Evolutionary conservation across 2,797 vertebrate species (phyloP), one percentile per base, ranked within the genome.

Genomic region (Sebastes elongatus): DNA sequence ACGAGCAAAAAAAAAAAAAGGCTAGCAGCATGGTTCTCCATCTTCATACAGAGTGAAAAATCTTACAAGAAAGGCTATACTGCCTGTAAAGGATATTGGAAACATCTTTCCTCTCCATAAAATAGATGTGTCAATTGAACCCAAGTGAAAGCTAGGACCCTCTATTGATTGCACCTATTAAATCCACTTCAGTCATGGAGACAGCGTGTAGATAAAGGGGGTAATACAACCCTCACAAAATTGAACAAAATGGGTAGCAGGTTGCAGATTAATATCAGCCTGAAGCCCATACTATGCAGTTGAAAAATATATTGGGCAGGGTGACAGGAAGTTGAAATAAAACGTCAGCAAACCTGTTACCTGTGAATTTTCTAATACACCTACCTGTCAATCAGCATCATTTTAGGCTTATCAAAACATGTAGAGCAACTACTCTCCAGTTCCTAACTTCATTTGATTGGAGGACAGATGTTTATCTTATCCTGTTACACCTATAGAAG

Each of bases 101-200:
- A 84, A 78, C 49, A 59, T 81, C 57, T 85, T 74, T 65, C 11
- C 65, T 67, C 63, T 71, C 61, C 61, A 65, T 82, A 68, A 86
- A 89, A 84, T 55, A 68, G 18, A 88, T 76, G 22, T 68, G 78
- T 80, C 78, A 86, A 78, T 18, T 86, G 78, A 87, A 91, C 74
- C 61, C 70, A 78, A 72, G 35, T 84, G 76, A 78, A 86, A 79
- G 78, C 72, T 75, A 71, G 80, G 65, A 80, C 52, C 57, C n/a
- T 81, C 56, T 81, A 78, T 85, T 85, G 87, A 92, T 81, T 75
- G 69, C 2, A 64, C 13, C 69, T 59, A 73, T 83, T 84, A 80
- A 86, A 86, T 85, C 60, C 71, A 75, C 71, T 72, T 70, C 61
- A 79, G 81, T 80, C 82, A 84, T 14, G 67, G 63, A 42, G 75